A percentile compares a stretch with the other conserved stretches of the same genome.
Evolutionary conservation across 2,888 invertebrate genomes (phyloP).

Genomic region (Scaptomyza flava): DNA sequence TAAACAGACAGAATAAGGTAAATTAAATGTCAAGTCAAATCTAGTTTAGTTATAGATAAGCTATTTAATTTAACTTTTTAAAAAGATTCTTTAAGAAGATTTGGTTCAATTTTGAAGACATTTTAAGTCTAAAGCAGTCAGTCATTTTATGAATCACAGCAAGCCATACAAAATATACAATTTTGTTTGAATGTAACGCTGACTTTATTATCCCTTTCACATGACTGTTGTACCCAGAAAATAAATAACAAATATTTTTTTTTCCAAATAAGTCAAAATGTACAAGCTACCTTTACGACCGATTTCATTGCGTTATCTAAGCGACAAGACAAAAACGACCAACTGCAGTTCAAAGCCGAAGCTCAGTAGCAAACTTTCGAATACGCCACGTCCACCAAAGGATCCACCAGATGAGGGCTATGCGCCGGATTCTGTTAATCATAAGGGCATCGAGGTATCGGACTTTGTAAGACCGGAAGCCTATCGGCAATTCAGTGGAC

Average conservation of each 20-base stretch:
- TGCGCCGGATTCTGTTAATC: constrained; percentile 59
- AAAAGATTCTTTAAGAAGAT: background rate
- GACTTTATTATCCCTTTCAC: background rate
- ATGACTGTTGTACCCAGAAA: background rate
- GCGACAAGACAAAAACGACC: background rate
- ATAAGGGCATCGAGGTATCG: constrained; percentile 57
- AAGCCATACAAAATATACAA: background rate
- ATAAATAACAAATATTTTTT: background rate
- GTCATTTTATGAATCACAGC: background rate
- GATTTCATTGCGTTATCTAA: background rate
- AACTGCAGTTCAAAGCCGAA: background rate
- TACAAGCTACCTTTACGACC: constrained; percentile 7
- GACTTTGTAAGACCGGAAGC: constrained; percentile 62
- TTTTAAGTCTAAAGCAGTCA: too few species aligned
- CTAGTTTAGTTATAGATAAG: too few species aligned
- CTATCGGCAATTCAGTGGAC: constrained; percentile 66
- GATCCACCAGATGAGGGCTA: constrained; percentile 79
- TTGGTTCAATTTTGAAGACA: too few species aligned
- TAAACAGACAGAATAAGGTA: background rate
- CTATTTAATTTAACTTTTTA: background rate
- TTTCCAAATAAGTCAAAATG: constrained; percentile 6
- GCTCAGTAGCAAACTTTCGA: constrained; percentile 40
- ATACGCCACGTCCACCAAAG: constrained; percentile 75
- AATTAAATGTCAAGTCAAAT: background rate
- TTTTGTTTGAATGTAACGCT: background rate